A percentile compares a stretch with the other conserved stretches of the same genome.
These are phyloP conservation scores for Phylloscopus collybita DNA, from an alignment of 2,797 vertebrate genomes.

Conservation along the genomic window DNA sequence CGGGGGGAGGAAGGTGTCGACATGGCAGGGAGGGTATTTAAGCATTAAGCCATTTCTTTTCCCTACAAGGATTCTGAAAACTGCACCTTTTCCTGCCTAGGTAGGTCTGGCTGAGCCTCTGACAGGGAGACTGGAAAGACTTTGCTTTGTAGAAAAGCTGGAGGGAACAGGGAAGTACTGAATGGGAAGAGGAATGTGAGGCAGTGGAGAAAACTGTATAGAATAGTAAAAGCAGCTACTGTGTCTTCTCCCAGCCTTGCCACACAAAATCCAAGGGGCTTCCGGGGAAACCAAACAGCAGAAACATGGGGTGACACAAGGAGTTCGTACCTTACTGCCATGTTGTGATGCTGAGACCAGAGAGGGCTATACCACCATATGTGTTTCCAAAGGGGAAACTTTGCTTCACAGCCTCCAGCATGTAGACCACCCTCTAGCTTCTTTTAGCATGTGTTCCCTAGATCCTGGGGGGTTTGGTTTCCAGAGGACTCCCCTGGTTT, in stretches of 20 bases:
- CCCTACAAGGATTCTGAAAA: conserved; percentile 46
- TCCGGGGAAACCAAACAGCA: not conserved
- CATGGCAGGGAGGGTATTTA: conserved; percentile 49
- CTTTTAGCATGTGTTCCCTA: not conserved
- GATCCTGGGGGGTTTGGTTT: not conserved
- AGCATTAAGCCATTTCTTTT: conserved; percentile 68
- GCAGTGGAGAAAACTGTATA: not conserved
- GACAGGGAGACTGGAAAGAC: not conserved
- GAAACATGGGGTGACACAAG: not conserved
- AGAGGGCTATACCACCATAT: not conserved
- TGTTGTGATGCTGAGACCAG: rapidly evolving
- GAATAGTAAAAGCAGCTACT: not conserved
- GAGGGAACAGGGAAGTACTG: not conserved
- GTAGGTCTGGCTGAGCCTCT: not conserved
- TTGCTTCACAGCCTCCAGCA: not conserved
- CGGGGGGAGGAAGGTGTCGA: conserved; percentile 57
- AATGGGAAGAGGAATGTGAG: not conserved
- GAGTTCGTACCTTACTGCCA: not conserved
- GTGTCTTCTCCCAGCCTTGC: not conserved
- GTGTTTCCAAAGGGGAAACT: not conserved
- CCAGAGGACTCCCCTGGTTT: not conserved
- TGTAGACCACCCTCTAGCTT: not conserved
- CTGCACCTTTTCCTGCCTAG: conserved; percentile 3
- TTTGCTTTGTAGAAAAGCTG: not conserved
- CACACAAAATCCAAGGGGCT: not conserved